phyloP scores from a whole-genome alignment of 2,888 invertebrate genomes.

The Rutpela maculata region DNA sequence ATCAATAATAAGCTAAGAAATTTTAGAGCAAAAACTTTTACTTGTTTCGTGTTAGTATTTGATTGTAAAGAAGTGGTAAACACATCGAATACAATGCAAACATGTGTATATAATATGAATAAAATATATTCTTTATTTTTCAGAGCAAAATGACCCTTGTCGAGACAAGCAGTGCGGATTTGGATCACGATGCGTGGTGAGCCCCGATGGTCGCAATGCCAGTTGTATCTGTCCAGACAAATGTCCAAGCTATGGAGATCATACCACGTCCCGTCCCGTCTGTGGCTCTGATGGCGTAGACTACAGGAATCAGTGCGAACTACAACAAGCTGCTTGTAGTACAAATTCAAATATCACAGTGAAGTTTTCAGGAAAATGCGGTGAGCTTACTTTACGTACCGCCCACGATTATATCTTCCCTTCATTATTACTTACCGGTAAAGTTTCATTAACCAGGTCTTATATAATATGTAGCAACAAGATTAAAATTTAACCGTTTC shows the following conservation, averaged over 20 bases:
- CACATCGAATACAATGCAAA: neutral
- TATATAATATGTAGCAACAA: conserved; percentile 12
- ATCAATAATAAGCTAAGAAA: too few species aligned
- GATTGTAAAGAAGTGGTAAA: neutral
- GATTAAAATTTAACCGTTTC: conserved; percentile 28
- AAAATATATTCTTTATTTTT: conserved; percentile 61
- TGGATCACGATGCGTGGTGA: conserved; percentile 82
- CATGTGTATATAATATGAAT: neutral
- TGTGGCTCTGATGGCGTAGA: conserved; percentile 91
- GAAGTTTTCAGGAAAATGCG: conserved; percentile 90
- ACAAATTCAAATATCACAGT: conserved; percentile 85
- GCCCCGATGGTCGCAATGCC: conserved; percentile 82
- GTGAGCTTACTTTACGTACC: conserved; percentile 76
- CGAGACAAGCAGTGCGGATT: conserved; percentile 80
- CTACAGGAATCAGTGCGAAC: conserved; percentile 90
- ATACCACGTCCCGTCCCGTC: conserved; percentile 85
- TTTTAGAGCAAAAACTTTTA: neutral
- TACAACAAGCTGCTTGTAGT: conserved; percentile 87
- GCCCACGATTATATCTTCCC: neutral
- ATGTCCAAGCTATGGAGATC: conserved; percentile 90
- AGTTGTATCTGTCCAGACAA: conserved; percentile 87
- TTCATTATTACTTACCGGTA: neutral
- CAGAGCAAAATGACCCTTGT: conserved; percentile 85
- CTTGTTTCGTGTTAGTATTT: neutral
- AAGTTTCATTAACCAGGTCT: neutral